These are phyloP conservation scores for Bactericera cockerelli DNA, from an alignment of 1,140 invertebrate genomes.

Conservation along the genomic window DNA sequence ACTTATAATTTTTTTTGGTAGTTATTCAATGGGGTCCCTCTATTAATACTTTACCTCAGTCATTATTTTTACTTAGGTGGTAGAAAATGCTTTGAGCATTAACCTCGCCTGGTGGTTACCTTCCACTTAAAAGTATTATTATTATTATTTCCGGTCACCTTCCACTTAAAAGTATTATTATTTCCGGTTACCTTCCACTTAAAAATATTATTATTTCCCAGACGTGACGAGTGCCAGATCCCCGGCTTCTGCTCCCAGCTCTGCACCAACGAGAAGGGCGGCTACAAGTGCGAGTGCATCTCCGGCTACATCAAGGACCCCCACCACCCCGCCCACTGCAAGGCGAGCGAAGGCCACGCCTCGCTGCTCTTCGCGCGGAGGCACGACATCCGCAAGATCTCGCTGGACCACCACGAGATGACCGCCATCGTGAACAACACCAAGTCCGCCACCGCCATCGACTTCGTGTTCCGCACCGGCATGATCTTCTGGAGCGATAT, in stretches of 20 bases:
- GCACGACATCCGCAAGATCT: slow-evolving; percentile 64
- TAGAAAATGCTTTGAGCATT: no score
- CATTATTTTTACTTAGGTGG: no score
- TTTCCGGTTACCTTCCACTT: no score
- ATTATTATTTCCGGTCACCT: no score
- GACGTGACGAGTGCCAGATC: slow-evolving; percentile 81
- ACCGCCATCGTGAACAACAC: slow-evolving; percentile 66
- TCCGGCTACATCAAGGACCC: slow-evolving; percentile 74
- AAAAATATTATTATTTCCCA: no score
- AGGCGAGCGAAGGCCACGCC: slow-evolving; percentile 56
- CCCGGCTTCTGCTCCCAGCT: slow-evolving; percentile 82
- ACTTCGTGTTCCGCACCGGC: slow-evolving; percentile 65
- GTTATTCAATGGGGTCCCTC: no score
- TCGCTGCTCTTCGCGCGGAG: slow-evolving; percentile 68
- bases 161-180: no score
- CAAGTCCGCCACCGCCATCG: slow-evolving; percentile 73
- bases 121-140: no score
- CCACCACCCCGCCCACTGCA: slow-evolving; percentile 62
- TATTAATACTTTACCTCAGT: no score
- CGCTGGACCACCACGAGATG: slow-evolving; percentile 67
- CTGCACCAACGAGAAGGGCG: slow-evolving; percentile 79
- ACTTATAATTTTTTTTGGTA: no score
- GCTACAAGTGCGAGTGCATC: slow-evolving; percentile 83
- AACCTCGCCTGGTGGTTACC: no score
- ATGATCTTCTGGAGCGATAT: slow-evolving; percentile 78